These are phyloP conservation scores for Branchipolynoe longqiensis DNA, from an alignment of 2,888 invertebrate genomes.

Conservation along the genomic window DNA sequence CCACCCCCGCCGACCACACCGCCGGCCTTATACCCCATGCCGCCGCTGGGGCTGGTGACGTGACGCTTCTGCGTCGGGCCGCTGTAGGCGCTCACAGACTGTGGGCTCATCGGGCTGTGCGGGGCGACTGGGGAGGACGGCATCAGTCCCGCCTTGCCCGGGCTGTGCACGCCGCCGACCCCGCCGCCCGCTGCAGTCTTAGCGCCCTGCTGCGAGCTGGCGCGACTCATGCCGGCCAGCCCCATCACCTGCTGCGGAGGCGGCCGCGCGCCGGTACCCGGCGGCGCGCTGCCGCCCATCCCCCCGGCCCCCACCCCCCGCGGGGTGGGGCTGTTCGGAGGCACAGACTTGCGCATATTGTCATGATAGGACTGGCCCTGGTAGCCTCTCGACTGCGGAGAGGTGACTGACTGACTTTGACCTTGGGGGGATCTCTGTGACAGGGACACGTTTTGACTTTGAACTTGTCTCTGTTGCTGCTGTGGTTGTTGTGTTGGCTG, in stretches of 20 bases:
- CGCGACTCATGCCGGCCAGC: neutral
- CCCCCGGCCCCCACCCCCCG: neutral
- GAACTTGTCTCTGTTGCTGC: slow-evolving; percentile 27
- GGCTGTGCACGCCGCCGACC: slow-evolving; percentile 6
- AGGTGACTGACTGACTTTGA: slow-evolving; percentile 9
- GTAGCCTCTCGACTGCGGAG: slow-evolving; percentile 2
- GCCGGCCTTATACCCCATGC: slow-evolving; percentile 12
- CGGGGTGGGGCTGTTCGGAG: neutral
- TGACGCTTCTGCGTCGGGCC: neutral
- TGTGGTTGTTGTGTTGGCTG: neutral
- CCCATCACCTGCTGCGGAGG: neutral
- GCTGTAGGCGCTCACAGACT: neutral
- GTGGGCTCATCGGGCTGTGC: neutral
- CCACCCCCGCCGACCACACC: neutral
- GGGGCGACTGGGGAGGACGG: slow-evolving; percentile 19
- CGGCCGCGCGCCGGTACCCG: neutral
- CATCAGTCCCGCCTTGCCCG: slow-evolving; percentile 3
- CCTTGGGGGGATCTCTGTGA: slow-evolving; percentile 33
- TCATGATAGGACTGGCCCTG: slow-evolving; percentile 19
- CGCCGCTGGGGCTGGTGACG: neutral
- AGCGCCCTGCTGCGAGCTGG: neutral
- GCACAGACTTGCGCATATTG: neutral
- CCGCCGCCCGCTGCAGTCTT: neutral
- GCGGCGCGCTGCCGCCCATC: neutral
- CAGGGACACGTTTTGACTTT: slow-evolving; percentile 19